phyloP scores from a whole-genome alignment of 2,797 vertebrate genomes.

The Alauda arvensis region DNA sequence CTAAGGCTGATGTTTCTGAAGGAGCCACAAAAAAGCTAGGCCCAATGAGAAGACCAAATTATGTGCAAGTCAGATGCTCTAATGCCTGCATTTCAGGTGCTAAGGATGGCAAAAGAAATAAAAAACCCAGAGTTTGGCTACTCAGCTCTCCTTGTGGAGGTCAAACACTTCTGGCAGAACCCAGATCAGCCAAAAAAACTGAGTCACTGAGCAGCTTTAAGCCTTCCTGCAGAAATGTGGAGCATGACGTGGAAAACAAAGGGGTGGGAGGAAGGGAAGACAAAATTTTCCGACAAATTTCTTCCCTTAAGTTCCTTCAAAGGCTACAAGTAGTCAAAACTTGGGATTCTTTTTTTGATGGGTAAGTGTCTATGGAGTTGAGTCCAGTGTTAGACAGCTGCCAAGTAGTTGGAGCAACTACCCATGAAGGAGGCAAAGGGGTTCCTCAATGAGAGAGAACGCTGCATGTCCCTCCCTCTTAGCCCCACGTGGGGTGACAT shows the following conservation, averaged over 20 bases:
- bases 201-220: background rate
- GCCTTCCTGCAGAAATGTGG: background rate
- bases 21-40: background rate
- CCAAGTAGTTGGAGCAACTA: background rate
- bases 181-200: background rate
- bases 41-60: background rate
- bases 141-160: background rate
- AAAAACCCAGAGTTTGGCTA: background rate
- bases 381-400: background rate
- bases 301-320: background rate
- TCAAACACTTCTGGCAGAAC: background rate
- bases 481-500: background rate
- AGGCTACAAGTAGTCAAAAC: background rate
- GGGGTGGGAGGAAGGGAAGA: background rate
- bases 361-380: background rate
- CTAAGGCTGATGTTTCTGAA: background rate
- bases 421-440: background rate
- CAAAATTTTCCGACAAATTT: background rate
- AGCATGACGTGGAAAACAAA: background rate
- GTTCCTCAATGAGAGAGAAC: background rate
- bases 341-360: background rate
- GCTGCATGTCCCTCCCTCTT: rapidly evolving
- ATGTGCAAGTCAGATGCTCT: background rate
- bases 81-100: background rate
- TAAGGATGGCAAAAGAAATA: background rate